phyloP scores from a whole-genome alignment of 2,797 vertebrate species.

The Enteromius treurensis region DNA sequence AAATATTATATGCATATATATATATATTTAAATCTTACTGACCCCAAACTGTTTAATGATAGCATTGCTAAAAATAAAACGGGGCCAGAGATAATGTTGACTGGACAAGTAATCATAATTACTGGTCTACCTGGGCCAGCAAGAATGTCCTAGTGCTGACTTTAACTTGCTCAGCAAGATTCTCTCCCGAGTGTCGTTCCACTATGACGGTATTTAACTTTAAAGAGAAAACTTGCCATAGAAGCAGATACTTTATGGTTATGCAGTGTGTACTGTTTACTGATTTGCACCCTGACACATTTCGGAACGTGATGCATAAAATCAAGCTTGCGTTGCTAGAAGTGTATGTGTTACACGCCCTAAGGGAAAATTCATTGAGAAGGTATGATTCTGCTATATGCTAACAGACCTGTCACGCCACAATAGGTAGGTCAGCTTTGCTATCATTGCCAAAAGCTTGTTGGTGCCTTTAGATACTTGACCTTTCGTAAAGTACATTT shows the following conservation, averaged over 20 bases:
- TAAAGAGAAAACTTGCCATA: background rate
- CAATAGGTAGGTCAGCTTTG: background rate
- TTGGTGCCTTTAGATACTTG: background rate
- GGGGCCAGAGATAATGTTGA: background rate
- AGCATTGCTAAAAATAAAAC: background rate
- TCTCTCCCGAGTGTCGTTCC: background rate
- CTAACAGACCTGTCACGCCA: background rate
- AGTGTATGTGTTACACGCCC: background rate
- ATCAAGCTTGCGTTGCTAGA: background rate
- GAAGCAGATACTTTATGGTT: background rate
- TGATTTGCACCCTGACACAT: slow-evolving; percentile 2
- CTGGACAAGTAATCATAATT: background rate
- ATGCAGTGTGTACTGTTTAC: background rate
- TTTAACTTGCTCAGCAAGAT: slow-evolving; percentile 22
- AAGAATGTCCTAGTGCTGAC: background rate
- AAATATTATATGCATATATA: background rate
- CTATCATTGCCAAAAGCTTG: background rate
- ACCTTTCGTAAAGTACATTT: background rate
- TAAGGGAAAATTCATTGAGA: background rate
- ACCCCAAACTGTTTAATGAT: background rate
- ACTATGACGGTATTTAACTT: background rate
- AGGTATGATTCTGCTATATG: background rate
- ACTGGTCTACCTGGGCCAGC: background rate
- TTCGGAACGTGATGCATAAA: background rate
- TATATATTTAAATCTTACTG: background rate